A percentile compares a stretch with the other conserved stretches of the same genome.
These are phyloP conservation scores for Myxocyprinus asiaticus DNA, from an alignment of 2,113 vertebrate species.

Conservation along the genomic window DNA sequence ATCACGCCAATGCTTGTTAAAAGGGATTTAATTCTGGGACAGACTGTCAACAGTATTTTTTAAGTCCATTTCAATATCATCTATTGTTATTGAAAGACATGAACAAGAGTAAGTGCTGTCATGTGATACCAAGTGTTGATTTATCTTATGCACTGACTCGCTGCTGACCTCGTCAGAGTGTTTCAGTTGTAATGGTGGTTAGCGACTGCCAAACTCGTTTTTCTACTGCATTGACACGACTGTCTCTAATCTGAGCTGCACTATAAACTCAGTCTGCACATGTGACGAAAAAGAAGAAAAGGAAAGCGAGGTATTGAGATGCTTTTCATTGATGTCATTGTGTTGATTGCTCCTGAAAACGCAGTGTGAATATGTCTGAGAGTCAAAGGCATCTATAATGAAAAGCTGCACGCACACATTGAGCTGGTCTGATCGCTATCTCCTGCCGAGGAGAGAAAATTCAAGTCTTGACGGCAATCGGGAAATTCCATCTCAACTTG, in stretches of 20 bases:
- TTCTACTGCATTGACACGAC: slow-evolving; percentile 42
- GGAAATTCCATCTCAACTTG: slow-evolving; percentile 59
- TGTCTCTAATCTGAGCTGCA: slow-evolving; percentile 17
- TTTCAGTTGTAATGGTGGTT: slow-evolving; percentile 39
- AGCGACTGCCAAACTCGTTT: slow-evolving; percentile 49
- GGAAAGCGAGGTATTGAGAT: slow-evolving; percentile 35
- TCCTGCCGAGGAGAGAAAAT: slow-evolving; percentile 36
- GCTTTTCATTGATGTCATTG: slow-evolving; percentile 52
- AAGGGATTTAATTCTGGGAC: no score
- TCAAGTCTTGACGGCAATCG: slow-evolving; percentile 50
- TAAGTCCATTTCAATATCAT: no score
- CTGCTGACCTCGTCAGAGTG: slow-evolving; percentile 31
- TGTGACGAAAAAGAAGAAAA: slow-evolving; percentile 40
- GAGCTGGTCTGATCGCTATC: slow-evolving; percentile 42
- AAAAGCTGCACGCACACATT: slow-evolving; percentile 50
- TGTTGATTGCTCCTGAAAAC: slow-evolving; percentile 41
- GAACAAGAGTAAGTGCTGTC: no score
- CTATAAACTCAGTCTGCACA: background rate
- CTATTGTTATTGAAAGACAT: no score
- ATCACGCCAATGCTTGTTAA: no score
- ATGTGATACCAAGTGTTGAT: no score
- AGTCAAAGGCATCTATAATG: slow-evolving; percentile 59
- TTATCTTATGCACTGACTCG: slow-evolving; percentile 16
- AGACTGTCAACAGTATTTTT: no score
- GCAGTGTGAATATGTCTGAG: slow-evolving; percentile 24